A percentile compares a stretch with the other conserved stretches of the same genome.
These are phyloP conservation scores for Mongoloraphidia duomilia DNA, from an alignment of 2,888 invertebrate genomes.

Conservation along the genomic window DNA sequence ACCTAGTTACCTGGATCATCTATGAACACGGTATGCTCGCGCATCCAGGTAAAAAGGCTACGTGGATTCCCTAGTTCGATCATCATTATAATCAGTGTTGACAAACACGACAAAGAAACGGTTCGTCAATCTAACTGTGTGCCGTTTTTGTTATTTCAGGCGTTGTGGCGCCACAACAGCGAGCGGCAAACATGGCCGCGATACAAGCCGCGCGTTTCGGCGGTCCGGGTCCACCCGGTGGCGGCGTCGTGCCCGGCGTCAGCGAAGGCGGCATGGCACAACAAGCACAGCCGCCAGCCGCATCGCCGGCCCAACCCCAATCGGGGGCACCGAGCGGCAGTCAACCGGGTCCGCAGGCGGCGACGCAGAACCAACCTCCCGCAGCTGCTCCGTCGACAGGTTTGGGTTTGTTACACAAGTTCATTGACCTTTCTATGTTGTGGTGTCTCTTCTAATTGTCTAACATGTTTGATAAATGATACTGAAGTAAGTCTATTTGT, in stretches of 20 bases:
- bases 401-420: constrained; percentile 15
- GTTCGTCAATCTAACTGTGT: neutral
- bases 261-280: constrained; percentile 53
- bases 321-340: constrained; percentile 52
- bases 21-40: no score
- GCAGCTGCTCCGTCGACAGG: constrained; percentile 31
- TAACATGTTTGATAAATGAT: no score
- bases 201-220: constrained; percentile 22
- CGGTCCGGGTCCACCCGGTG: constrained; percentile 32
- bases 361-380: constrained; percentile 35
- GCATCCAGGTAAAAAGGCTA: no score
- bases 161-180: constrained; percentile 40
- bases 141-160: constrained; percentile 19
- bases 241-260: constrained; percentile 31
- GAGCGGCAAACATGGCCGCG: constrained; percentile 21
- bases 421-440: no score
- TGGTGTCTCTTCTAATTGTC: no score
- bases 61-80: no score
- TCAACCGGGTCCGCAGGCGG: constrained; percentile 40
- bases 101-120: no score
- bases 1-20: no score
- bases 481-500: no score
- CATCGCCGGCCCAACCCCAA: constrained; percentile 63
- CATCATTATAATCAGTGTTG: no score
- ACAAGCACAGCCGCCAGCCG: constrained; percentile 62